These are phyloP conservation scores for Drosophila testacea DNA, from an alignment of 2,888 invertebrate species.

Conservation along the genomic window DNA sequence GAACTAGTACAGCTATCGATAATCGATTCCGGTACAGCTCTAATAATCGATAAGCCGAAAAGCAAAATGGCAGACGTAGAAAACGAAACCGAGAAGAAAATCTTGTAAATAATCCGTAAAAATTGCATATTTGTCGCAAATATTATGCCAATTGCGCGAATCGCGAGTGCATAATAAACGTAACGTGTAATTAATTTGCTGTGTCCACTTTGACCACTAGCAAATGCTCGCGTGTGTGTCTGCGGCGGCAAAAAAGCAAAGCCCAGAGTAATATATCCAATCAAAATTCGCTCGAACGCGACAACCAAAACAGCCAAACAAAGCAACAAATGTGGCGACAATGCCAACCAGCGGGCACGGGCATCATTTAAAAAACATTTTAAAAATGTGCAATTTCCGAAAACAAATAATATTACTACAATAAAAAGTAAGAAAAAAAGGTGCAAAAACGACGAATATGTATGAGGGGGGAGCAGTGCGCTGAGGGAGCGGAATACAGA, in stretches of 20 bases:
- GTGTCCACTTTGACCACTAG: conserved; percentile 27
- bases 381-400: conserved; percentile 57
- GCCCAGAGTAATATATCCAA: conserved; percentile 78
- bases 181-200: conserved; percentile 34
- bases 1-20: conserved; percentile 45
- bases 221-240: conserved; percentile 73
- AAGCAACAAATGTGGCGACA: conserved; percentile 56
- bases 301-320: conserved; percentile 66
- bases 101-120: conserved; percentile 77
- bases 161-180: conserved; percentile 60
- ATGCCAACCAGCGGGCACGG: conserved; percentile 48
- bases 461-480: conserved; percentile 48
- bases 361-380: conserved; percentile 44
- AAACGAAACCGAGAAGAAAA: conserved; percentile 72
- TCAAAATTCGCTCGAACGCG: conserved; percentile 72
- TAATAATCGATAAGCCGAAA: conserved; percentile 67
- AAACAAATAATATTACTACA: conserved; percentile 74
- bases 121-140: conserved; percentile 74
- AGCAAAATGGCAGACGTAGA: conserved; percentile 66
- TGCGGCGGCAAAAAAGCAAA: conserved; percentile 82
- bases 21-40: conserved; percentile 61
- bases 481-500: conserved; percentile 44
- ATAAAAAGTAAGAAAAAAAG: conserved; percentile 74
- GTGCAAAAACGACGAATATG: conserved; percentile 76
- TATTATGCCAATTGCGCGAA: conserved; percentile 66